Evolutionary conservation across 2,888 invertebrate species (phyloP).

Genomic region (Minunthozetes semirufus): DNA sequence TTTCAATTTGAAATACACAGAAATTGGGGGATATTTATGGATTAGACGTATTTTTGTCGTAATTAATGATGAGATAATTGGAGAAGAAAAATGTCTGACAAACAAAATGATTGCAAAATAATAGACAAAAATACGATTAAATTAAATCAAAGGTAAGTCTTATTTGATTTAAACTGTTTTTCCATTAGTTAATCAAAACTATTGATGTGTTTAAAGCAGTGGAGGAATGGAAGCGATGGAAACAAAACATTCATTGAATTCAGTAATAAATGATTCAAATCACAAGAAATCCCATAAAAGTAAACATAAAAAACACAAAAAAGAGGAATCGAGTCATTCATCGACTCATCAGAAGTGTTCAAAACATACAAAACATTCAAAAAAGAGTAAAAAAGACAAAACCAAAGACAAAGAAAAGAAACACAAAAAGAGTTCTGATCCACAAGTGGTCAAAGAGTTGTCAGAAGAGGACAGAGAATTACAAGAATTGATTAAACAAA

Average conservation of each 20-base stretch:
- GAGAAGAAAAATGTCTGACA: conserved; percentile 12
- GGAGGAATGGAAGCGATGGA: background rate
- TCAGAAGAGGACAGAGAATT: conserved; percentile 42
- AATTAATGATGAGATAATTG: background rate
- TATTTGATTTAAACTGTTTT: background rate
- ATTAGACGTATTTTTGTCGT: background rate
- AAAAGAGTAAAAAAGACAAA: conserved; percentile 22
- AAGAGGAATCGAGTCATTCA: conserved; percentile 15
- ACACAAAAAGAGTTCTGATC: background rate
- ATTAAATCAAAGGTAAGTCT: background rate
- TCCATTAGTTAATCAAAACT: background rate
- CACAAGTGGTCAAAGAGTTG: background rate
- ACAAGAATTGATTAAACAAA: conserved; percentile 48
- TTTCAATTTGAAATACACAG: no score
- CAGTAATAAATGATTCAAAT: background rate
- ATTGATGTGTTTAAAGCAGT: background rate
- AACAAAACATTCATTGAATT: background rate
- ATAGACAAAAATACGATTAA: background rate
- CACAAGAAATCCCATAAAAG: conserved; percentile 24
- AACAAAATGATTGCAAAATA: background rate
- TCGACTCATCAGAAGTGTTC: background rate
- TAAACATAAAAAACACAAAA: conserved; percentile 24
- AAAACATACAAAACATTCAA: conserved; percentile 23
- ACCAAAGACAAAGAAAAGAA: background rate
- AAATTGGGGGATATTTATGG: no score